Base-by-base conservation (phyloP, 2,797 vertebrate genomes). In the Stomatorhinus walkeri region DNA sequence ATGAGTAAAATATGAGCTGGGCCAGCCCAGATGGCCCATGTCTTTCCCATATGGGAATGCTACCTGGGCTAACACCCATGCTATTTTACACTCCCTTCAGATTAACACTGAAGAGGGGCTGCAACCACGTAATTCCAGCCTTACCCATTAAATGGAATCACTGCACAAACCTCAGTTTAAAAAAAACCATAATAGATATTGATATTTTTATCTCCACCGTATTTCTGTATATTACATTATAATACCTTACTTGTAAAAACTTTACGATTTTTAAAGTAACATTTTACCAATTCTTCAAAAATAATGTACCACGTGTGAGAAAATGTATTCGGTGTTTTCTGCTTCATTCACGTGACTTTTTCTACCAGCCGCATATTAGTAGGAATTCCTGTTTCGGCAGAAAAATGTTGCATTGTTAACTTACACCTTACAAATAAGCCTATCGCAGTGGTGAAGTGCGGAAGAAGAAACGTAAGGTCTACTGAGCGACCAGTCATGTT, bases 391-490 rank as follows among this genome's bases (percentile, higher is more conserved):
- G 36, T 36, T 61, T 79, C 54, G 28, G 22, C 28, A 61, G 52
- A 64, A 88, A 84, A 83, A 84, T 48, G 43, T 68, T 36, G 12
- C 88, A 76, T 83, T 81, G 90, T 91, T 59, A 92, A 92, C 93
- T 95, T 95, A 95, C 88, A 94, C 94, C 94, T 94, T 89, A 90
- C 7, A 12, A 0, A 12, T 32, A 0, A 90, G 76, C 95, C 95
- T 95, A 95, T 95, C 93, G 2, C 90, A 87, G 10, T 1, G 40
- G 84, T 88, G 48, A 87, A 91, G 43, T 86, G 89, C 92, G 95
- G 94, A 95, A 94, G 94, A 94, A 89, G 94, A 93, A 92, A 92
- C 90, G 5, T 0, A 56, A 7, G 2, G 24, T 2, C 0, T 4
- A 0, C 1, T 68, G 89, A 95, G 32, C 0, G 93, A 93, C 93